phyloP scores from a whole-genome alignment of 2,888 invertebrate species.

The Lordiphosa fenestrarum region DNA sequence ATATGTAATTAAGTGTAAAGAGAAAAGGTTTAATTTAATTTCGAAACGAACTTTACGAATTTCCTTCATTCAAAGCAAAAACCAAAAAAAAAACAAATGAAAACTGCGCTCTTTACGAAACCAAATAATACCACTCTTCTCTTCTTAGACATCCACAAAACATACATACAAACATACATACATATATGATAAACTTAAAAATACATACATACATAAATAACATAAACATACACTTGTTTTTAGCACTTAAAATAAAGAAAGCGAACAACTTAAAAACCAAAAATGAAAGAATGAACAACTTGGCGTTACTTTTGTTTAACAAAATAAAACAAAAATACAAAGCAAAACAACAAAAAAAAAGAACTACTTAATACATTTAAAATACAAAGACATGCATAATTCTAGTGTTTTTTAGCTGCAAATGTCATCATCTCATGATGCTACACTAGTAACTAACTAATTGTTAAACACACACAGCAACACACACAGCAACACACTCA shows the following conservation, averaged over 20 bases:
- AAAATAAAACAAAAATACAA: conserved; percentile 28
- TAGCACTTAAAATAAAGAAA: conserved; percentile 41
- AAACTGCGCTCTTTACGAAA: conserved; percentile 44
- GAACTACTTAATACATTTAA: conserved; percentile 5
- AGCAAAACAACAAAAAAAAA: conserved; percentile 14
- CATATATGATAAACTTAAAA: conserved; percentile 10
- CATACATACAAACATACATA: conserved; percentile 36
- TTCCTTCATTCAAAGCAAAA: conserved; percentile 39
- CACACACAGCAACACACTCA: background rate
- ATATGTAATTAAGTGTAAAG: conserved; percentile 66
- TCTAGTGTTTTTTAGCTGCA: conserved; percentile 38
- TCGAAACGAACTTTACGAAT: conserved; percentile 53
- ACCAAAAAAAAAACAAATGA: background rate
- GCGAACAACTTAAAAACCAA: conserved; percentile 1
- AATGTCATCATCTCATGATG: conserved; percentile 38
- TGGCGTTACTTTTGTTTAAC: conserved; percentile 54
- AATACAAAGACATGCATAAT: conserved; percentile 28
- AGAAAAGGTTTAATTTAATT: conserved; percentile 53
- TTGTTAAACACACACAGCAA: conserved; percentile 29
- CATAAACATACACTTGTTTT: conserved; percentile 45
- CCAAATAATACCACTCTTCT: conserved; percentile 49
- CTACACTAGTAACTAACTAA: conserved; percentile 51
- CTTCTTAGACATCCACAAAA: conserved; percentile 28
- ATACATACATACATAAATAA: conserved; percentile 6
- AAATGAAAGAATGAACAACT: conserved; percentile 18